Evolutionary conservation across 2,888 invertebrate species (phyloP), one percentile per base, ranked within the genome.

Genomic region (Lithophane ornitopus): DNA sequence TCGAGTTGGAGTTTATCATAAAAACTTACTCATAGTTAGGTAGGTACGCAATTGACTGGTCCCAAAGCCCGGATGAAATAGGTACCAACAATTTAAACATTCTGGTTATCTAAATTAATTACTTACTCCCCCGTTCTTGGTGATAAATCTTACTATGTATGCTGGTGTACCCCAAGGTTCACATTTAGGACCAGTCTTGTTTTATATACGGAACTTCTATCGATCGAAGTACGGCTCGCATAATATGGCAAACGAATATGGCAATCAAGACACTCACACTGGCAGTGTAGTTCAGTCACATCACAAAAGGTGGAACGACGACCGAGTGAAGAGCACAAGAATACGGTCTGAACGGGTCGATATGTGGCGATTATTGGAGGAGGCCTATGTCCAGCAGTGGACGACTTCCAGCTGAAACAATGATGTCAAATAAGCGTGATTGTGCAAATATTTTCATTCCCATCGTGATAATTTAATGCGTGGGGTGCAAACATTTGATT

Each of bases 401-500:
- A 12, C 46, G 16, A 22, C 1, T 12, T 52, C 34, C 44, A 4
- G 34, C 19, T 44, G 19, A 14, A 26, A 61, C 41, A 3, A 41
- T 59, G 49, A 26, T 7, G 54, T 26, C 16, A 75, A 52, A 49
- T 28, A 12, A 41, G n/a, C n/a, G 12, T 19, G 58, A 61, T 52
- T 74, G 19, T 26, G 44, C 12, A 44, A 34, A 22, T 41, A 58
- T 59, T 22, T 54, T 34, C 16, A 11, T 34, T 14, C 22, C 39
- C 41, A 44, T 49, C 56, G 49, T 56, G 62, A 16, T 49, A 14
- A 54, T 44, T 54, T 28, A 28, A 14, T 28, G 19, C 28, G 16
- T 59, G n/a, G 14, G n/a, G 11, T 69, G 22, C 19, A 70, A n/a
- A 7, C 14, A 52, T 49, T 77, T 14, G n/a, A n/a, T 78, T 39